These are phyloP conservation scores for Dascillus cervinus DNA, from an alignment of 2,888 invertebrate species.

Conservation along the genomic window DNA sequence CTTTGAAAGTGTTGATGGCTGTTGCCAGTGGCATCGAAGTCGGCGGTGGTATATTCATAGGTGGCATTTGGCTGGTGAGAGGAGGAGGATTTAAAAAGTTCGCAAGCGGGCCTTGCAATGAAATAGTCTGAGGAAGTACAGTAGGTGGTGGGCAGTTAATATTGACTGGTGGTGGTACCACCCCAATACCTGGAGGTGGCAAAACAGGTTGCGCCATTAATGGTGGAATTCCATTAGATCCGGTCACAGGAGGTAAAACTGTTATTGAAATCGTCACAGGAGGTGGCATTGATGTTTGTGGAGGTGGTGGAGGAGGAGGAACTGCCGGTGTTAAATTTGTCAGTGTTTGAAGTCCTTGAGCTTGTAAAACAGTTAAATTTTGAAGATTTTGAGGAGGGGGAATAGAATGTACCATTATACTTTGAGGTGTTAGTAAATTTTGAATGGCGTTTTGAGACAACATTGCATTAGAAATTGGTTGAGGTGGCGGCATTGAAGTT, in stretches of 20 bases:
- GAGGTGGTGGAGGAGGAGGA: conserved; percentile 18
- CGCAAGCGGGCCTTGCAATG: conserved; percentile 27
- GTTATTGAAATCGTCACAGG: conserved; percentile 26
- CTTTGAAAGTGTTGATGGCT: conserved; percentile 23
- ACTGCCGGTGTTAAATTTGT: conserved; percentile 9
- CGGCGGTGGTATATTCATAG: conserved; percentile 45
- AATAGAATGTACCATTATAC: conserved; percentile 27
- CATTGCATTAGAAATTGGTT: conserved; percentile 15
- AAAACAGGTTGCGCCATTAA: conserved; percentile 40
- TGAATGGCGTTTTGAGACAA: conserved; percentile 8
- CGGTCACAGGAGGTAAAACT: conserved; percentile 21
- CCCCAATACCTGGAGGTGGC: conserved; percentile 25
- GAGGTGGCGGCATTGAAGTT: conserved; percentile 25
- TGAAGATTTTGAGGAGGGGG: conserved; percentile 19
- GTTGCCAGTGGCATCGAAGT: conserved; percentile 28
- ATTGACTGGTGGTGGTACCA: conserved; percentile 25
- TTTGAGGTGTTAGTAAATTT: conserved; percentile 23
- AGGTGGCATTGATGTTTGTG: conserved; percentile 14
- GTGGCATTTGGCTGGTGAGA: conserved; percentile 32
- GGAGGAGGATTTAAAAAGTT: conserved; percentile 36
- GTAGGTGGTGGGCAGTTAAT: conserved; percentile 30
- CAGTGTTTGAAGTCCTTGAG: conserved; percentile 10
- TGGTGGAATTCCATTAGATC: conserved; percentile 33
- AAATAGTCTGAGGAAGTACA: conserved; percentile 15
- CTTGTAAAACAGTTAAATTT: conserved; percentile 11